Conservation (phyloP, 1,140 invertebrate species). For the Formica exsecta region DNA sequence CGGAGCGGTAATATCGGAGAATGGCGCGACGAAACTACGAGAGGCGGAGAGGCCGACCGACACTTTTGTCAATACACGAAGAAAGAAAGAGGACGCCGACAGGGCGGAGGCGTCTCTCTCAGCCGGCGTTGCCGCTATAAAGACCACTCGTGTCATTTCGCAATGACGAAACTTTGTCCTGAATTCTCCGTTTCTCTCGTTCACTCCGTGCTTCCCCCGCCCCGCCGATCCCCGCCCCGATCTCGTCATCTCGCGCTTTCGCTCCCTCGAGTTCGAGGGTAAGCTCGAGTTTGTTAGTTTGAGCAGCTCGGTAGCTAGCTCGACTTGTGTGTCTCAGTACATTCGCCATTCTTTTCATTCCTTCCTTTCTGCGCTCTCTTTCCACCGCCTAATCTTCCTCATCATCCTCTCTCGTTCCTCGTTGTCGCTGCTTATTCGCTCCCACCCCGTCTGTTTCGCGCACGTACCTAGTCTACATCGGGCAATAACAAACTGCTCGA, state of each 20-base stretch:
- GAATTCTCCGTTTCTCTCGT: slow-evolving; percentile 77
- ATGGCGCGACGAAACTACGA: slow-evolving; percentile 82
- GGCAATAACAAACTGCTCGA: slow-evolving; percentile 72
- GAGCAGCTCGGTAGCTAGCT: slow-evolving; percentile 77
- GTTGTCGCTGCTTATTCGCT: slow-evolving; percentile 38
- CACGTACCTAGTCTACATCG: slow-evolving; percentile 53
- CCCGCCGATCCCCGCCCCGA: not conserved
- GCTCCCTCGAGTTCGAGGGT: slow-evolving; percentile 48
- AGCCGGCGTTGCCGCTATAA: slow-evolving; percentile 84
- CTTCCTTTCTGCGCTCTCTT: slow-evolving; percentile 56
- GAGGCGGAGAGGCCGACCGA: slow-evolving; percentile 80
- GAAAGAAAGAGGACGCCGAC: slow-evolving; percentile 64
- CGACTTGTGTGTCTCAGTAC: slow-evolving; percentile 70
- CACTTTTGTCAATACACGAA: slow-evolving; percentile 86
- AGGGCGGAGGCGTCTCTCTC: slow-evolving; percentile 72
- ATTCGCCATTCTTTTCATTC: slow-evolving; percentile 71
- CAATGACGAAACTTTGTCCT: slow-evolving; percentile 87
- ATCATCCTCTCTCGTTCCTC: slow-evolving; percentile 38
- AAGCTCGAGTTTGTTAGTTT: slow-evolving; percentile 81
- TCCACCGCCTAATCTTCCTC: slow-evolving; percentile 56
- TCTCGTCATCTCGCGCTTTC: slow-evolving; percentile 46
- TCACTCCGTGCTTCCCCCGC: slow-evolving; percentile 8
- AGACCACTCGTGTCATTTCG: slow-evolving; percentile 87
- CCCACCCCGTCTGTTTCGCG: slow-evolving; percentile 1
- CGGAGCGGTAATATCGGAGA: slow-evolving; percentile 85